Evolutionary conservation across 2,113 vertebrate species (phyloP), one percentile per base, ranked within the genome.

Genomic region (Chaetodon trifascialis): DNA sequence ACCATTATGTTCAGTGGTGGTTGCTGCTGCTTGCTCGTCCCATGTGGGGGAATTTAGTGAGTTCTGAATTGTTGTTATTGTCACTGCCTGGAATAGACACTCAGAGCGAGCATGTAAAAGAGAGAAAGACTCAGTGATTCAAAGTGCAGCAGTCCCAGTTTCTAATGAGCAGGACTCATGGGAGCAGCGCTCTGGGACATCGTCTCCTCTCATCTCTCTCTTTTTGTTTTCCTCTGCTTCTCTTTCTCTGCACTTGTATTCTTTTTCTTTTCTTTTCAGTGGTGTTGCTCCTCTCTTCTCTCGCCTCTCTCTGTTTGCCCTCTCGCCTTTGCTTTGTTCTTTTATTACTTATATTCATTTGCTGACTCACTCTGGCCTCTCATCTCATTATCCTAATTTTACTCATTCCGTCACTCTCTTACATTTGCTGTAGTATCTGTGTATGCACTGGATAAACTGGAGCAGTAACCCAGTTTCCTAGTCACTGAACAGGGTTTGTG

Each of bases 321-420:
- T 81, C 11, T 47, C 5, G 2, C 40, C 59, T n/a, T 9, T 34
- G 23, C 21, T 7, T 30, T 11, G 15, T 17, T 36, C 30, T 12
- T 49, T 47, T 9, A 49, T 74, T 16, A 15, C 71, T 54, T 12
- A 1, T 0, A 11, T 17, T 17, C 58, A 17, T 65, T 46, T 19
- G 63, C 71, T 73, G 84, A 88, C 63, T 74, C 78, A 88, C 69
- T 82, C 56, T 46, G 14, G 14, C 54, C 56, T 70, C 55, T 80
- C n/a, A 0, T 72, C 73, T 52, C 75, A 59, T 83, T 80, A 72
- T 67, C 77, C 47, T 82, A 42, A 77, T 80, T 52, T 52, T 64
- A 44, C 63, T 63, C 62, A 38, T 17, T 72, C 66, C 42, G 60
- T 66, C 34, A 12, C 42, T 8, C 38, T 56, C 46, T 62, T 69